Evolutionary conservation across 2,797 vertebrate species (phyloP).

Genomic region (Cirrhinus molitorella): DNA sequence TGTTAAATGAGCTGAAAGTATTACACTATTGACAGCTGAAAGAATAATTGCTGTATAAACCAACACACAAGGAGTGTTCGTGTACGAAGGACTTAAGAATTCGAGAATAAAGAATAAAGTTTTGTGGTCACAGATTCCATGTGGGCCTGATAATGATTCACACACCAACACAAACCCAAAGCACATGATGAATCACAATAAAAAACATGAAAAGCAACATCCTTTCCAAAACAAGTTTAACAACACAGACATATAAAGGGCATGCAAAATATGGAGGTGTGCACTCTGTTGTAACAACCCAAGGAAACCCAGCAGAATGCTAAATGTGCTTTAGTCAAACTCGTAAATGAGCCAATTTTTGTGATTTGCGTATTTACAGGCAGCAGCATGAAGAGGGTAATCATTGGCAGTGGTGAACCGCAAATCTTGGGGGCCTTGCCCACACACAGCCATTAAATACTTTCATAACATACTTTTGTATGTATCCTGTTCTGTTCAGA

Average conservation of each 20-base stretch:
- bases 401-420: background rate
- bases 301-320: constrained; percentile 31
- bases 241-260: background rate
- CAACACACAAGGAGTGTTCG: background rate
- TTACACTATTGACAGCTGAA: background rate
- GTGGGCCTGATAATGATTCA: background rate
- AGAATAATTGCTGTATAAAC: background rate
- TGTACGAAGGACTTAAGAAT: background rate
- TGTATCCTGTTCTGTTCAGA: background rate
- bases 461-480: constrained; percentile 3
- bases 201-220: constrained; percentile 8
- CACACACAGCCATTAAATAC: background rate
- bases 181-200: constrained; percentile 4
- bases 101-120: background rate
- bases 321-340: constrained; percentile 32
- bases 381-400: background rate
- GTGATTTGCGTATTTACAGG: background rate
- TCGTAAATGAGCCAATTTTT: constrained; percentile 32
- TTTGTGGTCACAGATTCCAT: background rate
- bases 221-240: background rate
- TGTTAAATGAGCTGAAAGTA: constrained; percentile 1
- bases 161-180: background rate
- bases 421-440: background rate
- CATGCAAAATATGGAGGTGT: constrained; percentile 22
- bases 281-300: constrained; percentile 14